Conservation (phyloP, 1,140 invertebrate species). For the Drosophila rhopaloa region DNA sequence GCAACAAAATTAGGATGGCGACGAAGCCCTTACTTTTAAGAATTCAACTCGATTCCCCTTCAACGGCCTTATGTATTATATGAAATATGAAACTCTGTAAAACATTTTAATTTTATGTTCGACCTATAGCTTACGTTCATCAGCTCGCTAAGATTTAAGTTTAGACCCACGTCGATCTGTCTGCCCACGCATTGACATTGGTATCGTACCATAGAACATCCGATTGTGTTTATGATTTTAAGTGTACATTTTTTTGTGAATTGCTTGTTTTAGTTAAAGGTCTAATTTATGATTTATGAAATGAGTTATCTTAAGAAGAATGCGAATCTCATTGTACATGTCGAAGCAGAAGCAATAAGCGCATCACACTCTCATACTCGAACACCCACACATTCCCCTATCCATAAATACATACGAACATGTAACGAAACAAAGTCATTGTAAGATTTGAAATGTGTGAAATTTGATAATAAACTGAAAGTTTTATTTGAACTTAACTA, state of each 20-base stretch:
- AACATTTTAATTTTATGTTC: slow-evolving; percentile 63
- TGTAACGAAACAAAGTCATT: slow-evolving; percentile 62
- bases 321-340: slow-evolving; percentile 72
- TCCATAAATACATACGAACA: slow-evolving; percentile 39
- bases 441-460: slow-evolving; percentile 67
- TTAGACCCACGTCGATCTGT: slow-evolving; percentile 27
- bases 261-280: slow-evolving; percentile 68
- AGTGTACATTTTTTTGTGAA: slow-evolving; percentile 74
- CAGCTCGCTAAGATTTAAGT: slow-evolving; percentile 65
- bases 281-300: slow-evolving; percentile 59
- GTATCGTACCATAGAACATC: slow-evolving; percentile 20
- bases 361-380: slow-evolving; percentile 44
- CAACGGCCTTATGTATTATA: slow-evolving; percentile 78
- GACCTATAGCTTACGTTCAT: slow-evolving; percentile 65
- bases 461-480: slow-evolving; percentile 74
- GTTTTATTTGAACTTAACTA: slow-evolving; percentile 66
- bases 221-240: slow-evolving; percentile 68
- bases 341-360: slow-evolving; percentile 47
- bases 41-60: slow-evolving; percentile 53
- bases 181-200: slow-evolving; percentile 10
- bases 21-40: slow-evolving; percentile 55
- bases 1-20: slow-evolving; percentile 11
- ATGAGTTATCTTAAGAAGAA: slow-evolving; percentile 70
- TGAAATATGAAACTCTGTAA: slow-evolving; percentile 75
- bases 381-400: slow-evolving; percentile 37